Conservation (phyloP, 2,888 invertebrate genomes). For the Lysandra bellargus region DNA sequence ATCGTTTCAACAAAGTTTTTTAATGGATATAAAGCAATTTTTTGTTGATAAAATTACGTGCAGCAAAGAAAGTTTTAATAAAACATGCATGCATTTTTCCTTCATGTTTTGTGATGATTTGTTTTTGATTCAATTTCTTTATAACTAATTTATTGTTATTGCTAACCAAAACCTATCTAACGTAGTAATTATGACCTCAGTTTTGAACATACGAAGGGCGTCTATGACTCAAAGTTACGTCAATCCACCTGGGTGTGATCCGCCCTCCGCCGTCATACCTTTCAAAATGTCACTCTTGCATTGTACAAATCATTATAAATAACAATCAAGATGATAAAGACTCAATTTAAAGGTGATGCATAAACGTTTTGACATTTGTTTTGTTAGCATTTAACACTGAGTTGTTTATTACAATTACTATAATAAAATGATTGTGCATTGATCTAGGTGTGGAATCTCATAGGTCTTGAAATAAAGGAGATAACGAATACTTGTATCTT, state of each 20-base stretch:
- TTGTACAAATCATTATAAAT: background rate
- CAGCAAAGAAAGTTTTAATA: too few relatives aligned
- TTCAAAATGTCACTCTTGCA: conserved; percentile 12
- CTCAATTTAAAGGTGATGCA: conserved; percentile 1
- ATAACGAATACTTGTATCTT: background rate
- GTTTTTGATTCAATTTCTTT: too few relatives aligned
- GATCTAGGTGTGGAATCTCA: background rate
- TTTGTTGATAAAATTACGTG: too few relatives aligned
- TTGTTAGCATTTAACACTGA: background rate
- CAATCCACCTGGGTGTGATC: conserved; percentile 26
- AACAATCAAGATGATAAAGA: background rate
- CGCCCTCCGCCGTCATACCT: background rate
- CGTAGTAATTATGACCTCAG: background rate
- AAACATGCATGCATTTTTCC: too few relatives aligned
- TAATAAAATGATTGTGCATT: background rate
- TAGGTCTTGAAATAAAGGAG: background rate
- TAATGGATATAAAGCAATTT: too few relatives aligned
- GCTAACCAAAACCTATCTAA: background rate
- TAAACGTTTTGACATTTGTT: conserved; percentile 16
- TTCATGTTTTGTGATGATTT: background rate
- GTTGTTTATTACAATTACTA: conserved; percentile 1
- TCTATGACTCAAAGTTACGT: conserved; percentile 24
- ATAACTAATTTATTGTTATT: background rate
- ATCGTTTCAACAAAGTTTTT: too few relatives aligned
- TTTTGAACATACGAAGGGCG: conserved; percentile 12